phyloP scores from a whole-genome alignment of 2,888 invertebrate genomes.

The Plebejus argus region DNA sequence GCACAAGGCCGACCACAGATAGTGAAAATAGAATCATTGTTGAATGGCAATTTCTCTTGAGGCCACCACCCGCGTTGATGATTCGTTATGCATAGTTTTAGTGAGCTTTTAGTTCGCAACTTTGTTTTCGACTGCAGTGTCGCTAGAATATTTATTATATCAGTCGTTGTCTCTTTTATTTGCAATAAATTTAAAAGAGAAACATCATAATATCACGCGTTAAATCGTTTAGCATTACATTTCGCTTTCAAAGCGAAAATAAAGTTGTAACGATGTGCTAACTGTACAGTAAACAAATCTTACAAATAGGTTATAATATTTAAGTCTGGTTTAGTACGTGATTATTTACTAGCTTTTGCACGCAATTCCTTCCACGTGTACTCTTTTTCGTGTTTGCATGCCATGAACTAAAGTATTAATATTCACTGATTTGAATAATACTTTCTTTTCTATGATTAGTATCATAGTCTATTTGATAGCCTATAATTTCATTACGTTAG shows the following conservation, averaged over 20 bases:
- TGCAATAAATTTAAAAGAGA: neutral
- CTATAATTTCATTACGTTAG: neutral
- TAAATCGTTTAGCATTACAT: neutral
- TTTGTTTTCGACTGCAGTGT: slow-evolving; percentile 4
- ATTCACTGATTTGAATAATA: too few species aligned
- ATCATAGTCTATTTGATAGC: too few species aligned
- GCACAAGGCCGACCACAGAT: slow-evolving; percentile 71
- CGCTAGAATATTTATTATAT: neutral
- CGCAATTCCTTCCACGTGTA: neutral
- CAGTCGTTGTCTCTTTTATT: neutral
- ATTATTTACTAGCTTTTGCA: slow-evolving; percentile 2
- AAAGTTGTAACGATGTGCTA: slow-evolving; percentile 7
- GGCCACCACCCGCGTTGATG: slow-evolving; percentile 17
- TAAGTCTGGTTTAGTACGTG: neutral
- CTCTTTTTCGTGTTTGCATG: neutral
- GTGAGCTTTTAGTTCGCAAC: slow-evolving; percentile 13
- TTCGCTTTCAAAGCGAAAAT: slow-evolving; percentile 14
- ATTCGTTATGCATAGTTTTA: slow-evolving; percentile 32
- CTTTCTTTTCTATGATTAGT: too few species aligned
- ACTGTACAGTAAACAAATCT: neutral
- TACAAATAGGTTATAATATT: slow-evolving; percentile 9
- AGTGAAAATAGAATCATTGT: slow-evolving; percentile 59
- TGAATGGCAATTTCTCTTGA: slow-evolving; percentile 40
- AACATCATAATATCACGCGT: neutral
- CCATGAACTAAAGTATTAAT: neutral